phyloP scores from a whole-genome alignment of 1,140 invertebrate species.

The Leptonema lineaticorne region DNA sequence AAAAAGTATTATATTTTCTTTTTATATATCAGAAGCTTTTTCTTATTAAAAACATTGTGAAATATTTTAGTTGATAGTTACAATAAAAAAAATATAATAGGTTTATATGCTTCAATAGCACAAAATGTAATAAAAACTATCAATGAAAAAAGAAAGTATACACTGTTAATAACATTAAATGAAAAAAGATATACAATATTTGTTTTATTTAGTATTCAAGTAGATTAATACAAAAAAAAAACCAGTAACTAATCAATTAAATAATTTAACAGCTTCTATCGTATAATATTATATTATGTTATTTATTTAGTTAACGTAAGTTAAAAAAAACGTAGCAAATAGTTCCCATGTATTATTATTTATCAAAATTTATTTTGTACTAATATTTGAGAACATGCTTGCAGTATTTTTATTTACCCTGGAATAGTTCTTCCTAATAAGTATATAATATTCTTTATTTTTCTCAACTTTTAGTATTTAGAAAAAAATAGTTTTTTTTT shows the following conservation, averaged over 20 bases:
- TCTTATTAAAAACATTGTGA: too few species aligned
- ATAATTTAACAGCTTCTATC: conserved; percentile 2
- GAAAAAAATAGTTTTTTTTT: not conserved
- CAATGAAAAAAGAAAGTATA: too few species aligned
- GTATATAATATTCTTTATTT: not conserved
- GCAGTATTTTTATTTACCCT: conserved; percentile 19
- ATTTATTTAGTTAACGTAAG: not conserved
- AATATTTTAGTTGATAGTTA: too few species aligned
- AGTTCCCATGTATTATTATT: not conserved
- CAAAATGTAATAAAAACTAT: too few species aligned
- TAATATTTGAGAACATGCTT: conserved; percentile 6
- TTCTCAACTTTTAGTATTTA: too few species aligned
- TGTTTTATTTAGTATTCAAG: not conserved
- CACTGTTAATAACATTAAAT: too few species aligned
- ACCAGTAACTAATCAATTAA: not conserved
- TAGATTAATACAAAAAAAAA: not conserved
- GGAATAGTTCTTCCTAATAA: not conserved
- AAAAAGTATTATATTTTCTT: not conserved
- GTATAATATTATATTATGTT: not conserved
- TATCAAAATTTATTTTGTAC: not conserved
- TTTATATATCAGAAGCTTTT: not conserved
- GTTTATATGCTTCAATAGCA: too few species aligned
- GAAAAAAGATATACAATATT: not conserved
- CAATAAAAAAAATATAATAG: too few species aligned
- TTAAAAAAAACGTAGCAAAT: not conserved